These are phyloP conservation scores for Bos taurus DNA, from an alignment of 2,113 vertebrate species.

Conservation along the genomic window ARS-UCD2.0 NC_037347.1:29270501-29271000, in stretches of 20 bases:
- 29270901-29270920: background rate
- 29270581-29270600: background rate
- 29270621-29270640: conserved; percentile 3
- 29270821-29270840: background rate
- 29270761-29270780: background rate
- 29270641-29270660: background rate
- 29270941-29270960: background rate
- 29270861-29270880: background rate
- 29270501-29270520: background rate
- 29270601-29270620: background rate
- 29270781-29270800: background rate
- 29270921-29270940: background rate
- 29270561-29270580: background rate
- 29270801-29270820: background rate
- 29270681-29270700: background rate
- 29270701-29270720: background rate
- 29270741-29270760: background rate
- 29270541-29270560: background rate
- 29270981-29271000: background rate
- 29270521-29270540: background rate
- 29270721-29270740: background rate
- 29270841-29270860: background rate
- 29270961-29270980: background rate
- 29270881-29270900: background rate
- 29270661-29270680: background rate